phyloP scores from a whole-genome alignment of 2,113 vertebrate species.

The Nothoprocta pentlandii region DNA sequence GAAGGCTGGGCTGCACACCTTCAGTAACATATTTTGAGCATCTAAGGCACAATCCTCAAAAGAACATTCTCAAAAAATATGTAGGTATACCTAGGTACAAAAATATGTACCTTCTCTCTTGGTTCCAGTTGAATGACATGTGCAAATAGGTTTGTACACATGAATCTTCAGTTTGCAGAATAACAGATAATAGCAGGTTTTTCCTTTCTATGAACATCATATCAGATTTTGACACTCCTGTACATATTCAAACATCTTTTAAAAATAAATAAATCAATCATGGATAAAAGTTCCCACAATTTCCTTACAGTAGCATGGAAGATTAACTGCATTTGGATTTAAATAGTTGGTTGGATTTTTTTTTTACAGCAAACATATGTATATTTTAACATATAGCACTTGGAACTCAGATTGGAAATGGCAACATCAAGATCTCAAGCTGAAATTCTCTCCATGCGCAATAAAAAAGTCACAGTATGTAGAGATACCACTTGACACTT shows the following conservation, averaged over 20 bases:
- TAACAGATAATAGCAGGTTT: not conserved
- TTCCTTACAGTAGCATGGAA: not conserved
- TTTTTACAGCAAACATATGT: not conserved
- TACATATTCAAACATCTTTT: not conserved
- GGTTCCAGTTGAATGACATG: not conserved
- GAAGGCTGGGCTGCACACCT: accelerated
- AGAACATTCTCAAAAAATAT: not conserved
- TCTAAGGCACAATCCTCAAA: not conserved
- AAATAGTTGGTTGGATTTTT: not conserved
- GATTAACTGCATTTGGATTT: not conserved
- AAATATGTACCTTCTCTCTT: not conserved
- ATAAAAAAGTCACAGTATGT: not conserved
- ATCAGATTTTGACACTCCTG: not conserved
- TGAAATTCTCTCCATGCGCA: not conserved
- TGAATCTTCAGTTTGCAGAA: not conserved
- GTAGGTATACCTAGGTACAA: not conserved
- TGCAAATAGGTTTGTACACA: not conserved
- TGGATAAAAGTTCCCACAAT: not conserved
- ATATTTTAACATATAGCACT: not conserved
- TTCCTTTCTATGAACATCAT: not conserved
- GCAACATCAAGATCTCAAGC: not conserved
- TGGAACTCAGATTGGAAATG: not conserved
- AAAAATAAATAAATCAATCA: not conserved
- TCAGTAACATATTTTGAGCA: not conserved
- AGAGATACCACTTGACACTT: not conserved